phyloP scores from a whole-genome alignment of 1,140 invertebrate genomes.

The Bicyclus anynana region DNA sequence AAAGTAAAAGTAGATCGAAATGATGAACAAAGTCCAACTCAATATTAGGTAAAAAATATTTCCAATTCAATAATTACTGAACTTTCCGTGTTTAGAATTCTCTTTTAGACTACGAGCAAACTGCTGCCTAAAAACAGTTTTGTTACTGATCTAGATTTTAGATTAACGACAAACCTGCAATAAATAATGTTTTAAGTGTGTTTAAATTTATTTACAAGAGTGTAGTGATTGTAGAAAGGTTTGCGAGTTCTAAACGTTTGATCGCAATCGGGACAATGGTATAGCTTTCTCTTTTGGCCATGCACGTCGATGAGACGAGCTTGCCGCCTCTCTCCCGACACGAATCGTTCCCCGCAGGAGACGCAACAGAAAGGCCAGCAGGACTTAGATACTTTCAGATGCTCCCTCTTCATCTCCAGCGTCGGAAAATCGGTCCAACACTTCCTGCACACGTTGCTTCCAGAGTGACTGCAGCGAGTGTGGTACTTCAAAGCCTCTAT shows the following conservation, averaged over 20 bases:
- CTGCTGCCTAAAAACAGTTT: too few species aligned
- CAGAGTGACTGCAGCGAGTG: slow-evolving; percentile 50
- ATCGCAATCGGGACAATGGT: slow-evolving; percentile 51
- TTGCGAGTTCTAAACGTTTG: slow-evolving; percentile 39
- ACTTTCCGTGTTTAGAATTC: too few species aligned
- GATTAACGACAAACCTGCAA: too few species aligned
- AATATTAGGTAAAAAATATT: too few species aligned
- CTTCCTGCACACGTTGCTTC: slow-evolving; percentile 50
- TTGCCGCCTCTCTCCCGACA: slow-evolving; percentile 53
- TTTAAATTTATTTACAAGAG: too few species aligned
- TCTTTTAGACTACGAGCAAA: too few species aligned
- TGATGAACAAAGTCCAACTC: too few species aligned
- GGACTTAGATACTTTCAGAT: slow-evolving; percentile 38
- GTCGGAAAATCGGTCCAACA: slow-evolving; percentile 55
- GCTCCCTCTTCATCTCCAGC: slow-evolving; percentile 40
- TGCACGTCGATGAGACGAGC: slow-evolving; percentile 46
- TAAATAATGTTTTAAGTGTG: too few species aligned
- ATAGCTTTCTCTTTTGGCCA: slow-evolving; percentile 35
- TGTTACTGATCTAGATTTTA: too few species aligned
- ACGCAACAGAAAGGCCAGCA: slow-evolving; percentile 55
- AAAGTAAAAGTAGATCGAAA: too few species aligned
- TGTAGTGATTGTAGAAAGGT: slow-evolving; percentile 54
- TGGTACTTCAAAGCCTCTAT: slow-evolving; percentile 56
- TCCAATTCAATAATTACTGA: too few species aligned
- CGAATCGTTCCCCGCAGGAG: slow-evolving; percentile 49